A percentile compares a stretch with the other conserved stretches of the same genome.
Conservation (phyloP, 2,888 invertebrate genomes). For the Drosophila macrospina region DNA sequence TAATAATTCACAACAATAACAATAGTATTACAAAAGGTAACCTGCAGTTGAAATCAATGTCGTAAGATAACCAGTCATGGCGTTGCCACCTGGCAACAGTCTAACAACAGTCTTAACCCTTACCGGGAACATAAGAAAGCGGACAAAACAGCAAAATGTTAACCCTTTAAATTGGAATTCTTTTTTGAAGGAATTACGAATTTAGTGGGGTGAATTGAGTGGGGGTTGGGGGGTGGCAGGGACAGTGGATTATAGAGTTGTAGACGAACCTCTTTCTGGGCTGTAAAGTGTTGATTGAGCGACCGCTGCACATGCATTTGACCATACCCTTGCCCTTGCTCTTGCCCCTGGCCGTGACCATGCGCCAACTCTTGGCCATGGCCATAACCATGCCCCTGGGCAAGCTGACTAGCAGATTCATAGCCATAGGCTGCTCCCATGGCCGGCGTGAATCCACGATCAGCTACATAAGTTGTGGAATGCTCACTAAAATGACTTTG, state of each 20-base stretch:
- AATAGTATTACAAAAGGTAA: neutral
- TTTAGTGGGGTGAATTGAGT: too few relatives aligned
- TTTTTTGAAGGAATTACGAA: neutral
- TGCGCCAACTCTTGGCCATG: conserved; percentile 75
- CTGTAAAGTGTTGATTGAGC: conserved; percentile 54
- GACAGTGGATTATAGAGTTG: conserved; percentile 4
- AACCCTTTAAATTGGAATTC: neutral
- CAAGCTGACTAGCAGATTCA: conserved; percentile 69
- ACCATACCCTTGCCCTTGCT: conserved; percentile 35
- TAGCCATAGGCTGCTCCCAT: conserved; percentile 61
- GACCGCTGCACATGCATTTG: conserved; percentile 54
- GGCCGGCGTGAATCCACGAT: conserved; percentile 72
- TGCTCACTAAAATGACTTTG: conserved; percentile 45
- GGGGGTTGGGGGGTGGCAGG: neutral
- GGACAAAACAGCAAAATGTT: neutral
- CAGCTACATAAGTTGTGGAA: conserved; percentile 57
- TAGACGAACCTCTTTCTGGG: conserved; percentile 83
- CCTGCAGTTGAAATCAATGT: neutral
- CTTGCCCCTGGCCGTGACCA: conserved; percentile 42
- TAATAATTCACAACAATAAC: neutral
- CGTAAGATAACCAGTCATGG: neutral
- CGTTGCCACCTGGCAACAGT: neutral
- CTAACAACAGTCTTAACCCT: neutral
- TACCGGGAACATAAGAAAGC: neutral
- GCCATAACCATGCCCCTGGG: conserved; percentile 73